Base-by-base conservation (phyloP, 1,140 invertebrate genomes). In the Trichogramma pretiosum region DNA sequence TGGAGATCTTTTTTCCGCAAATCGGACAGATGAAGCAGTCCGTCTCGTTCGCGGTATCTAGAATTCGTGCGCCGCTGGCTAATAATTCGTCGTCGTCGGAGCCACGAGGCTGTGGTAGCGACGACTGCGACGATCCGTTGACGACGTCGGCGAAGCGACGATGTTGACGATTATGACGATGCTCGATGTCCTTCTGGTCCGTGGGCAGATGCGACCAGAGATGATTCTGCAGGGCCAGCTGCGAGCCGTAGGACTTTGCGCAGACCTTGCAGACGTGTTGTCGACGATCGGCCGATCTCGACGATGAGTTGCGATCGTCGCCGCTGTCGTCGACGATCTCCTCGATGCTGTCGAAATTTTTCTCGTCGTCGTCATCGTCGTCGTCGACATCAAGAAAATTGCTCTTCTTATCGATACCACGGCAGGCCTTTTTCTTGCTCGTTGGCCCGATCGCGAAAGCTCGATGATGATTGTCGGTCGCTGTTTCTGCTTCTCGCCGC, bases 1-100 rank as follows among this genome's bases (percentile, higher is more conserved):
- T 77, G 52, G 72, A 79, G 56, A 80, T 80, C 61, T 61, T 68
- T 62, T 76, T 81, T 36, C 74, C 70, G 62, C 81, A 84, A 53
- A 78, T 76, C 22, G 74, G 74, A 66, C 82, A 83, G 26, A 69
- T 69, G 45, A 68, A 73, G 36, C 62, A 69, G 0, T 34, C 16
- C 16, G 33, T 34, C n/a, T n/a, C n/a, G n/a, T n/a, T n/a, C n/a
- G n/a, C n/a, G n/a, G n/a, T n/a, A n/a, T n/a, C n/a, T n/a, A n/a
- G n/a, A n/a, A n/a, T n/a, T n/a, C n/a, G n/a, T n/a, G n/a, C n/a
- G n/a, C n/a, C n/a, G n/a, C n/a, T n/a, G n/a, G n/a, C n/a, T 14
- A 34, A 34, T 16, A 34, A 34, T 11, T 28, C 11, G 11, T 28
- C 24, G 24, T 11, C 5, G 11, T 11, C 24, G 24, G 5, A 28